These are phyloP conservation scores for Sclerodermus sp. DNA, from an alignment of 2,888 invertebrate genomes.

Conservation along the genomic window DNA sequence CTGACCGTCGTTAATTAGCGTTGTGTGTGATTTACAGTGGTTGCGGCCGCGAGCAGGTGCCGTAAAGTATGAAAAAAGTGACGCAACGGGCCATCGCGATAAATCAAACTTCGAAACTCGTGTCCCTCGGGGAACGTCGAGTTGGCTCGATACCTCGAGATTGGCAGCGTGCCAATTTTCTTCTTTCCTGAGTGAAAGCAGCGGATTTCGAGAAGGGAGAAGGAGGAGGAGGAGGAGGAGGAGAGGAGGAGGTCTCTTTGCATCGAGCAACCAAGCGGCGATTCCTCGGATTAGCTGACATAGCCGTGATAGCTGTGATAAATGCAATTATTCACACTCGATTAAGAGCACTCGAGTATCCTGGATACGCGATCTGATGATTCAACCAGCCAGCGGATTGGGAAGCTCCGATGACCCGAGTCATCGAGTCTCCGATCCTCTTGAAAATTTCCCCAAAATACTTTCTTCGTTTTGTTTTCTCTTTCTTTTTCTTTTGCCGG, in stretches of 20 bases:
- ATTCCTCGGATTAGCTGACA: no score
- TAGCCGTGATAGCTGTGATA: slow-evolving; percentile 57
- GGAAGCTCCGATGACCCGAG: no score
- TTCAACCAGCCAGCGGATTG: no score
- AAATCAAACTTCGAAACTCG: slow-evolving; percentile 25
- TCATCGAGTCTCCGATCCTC: no score
- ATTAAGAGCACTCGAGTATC: slow-evolving; percentile 48
- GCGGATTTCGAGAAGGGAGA: slow-evolving; percentile 39
- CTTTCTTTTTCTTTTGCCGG: no score
- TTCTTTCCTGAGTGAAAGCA: slow-evolving; percentile 40
- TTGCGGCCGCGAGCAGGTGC: slow-evolving; percentile 24
- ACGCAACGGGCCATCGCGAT: slow-evolving; percentile 27
- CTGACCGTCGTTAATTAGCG: slow-evolving; percentile 20
- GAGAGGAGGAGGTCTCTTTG: no score
- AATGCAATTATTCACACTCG: slow-evolving; percentile 58
- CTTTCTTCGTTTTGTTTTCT: no score
- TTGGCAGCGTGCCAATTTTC: slow-evolving; percentile 43
- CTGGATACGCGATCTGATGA: no score
- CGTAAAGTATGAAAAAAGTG: slow-evolving; percentile 17
- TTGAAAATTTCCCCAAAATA: no score
- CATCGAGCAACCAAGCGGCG: slow-evolving; percentile 38
- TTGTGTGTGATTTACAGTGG: slow-evolving; percentile 8
- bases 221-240: no score
- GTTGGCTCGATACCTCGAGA: slow-evolving; percentile 29
- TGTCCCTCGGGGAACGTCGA: no score